A percentile compares a stretch with the other conserved stretches of the same genome.
Conservation (phyloP, 2,888 invertebrate genomes). For the Hemaris fuciformis region DNA sequence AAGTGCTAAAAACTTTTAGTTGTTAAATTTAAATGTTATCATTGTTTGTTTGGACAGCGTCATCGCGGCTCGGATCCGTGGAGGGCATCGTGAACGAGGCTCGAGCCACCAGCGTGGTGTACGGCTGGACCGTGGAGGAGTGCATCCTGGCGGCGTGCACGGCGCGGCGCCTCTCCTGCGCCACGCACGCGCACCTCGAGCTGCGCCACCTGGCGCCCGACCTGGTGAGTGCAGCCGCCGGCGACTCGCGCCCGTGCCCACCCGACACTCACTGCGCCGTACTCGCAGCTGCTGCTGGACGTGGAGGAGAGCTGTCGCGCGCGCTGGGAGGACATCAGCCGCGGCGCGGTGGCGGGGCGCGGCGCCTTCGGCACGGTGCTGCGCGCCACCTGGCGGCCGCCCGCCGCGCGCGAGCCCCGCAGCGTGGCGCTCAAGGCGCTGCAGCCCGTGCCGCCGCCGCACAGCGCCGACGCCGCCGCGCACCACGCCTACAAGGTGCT, state of each 20-base stretch:
- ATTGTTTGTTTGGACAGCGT: slow-evolving; percentile 79
- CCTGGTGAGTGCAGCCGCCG: slow-evolving; percentile 82
- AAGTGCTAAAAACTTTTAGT: no score
- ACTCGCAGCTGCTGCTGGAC: slow-evolving; percentile 89
- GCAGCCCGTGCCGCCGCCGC: slow-evolving; percentile 93
- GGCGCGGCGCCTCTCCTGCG: slow-evolving; percentile 84
- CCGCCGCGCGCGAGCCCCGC: slow-evolving; percentile 54
- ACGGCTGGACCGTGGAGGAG: slow-evolving; percentile 95
- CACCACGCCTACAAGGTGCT: slow-evolving; percentile 53
- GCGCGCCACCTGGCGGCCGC: slow-evolving; percentile 84
- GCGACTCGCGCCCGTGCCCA: neutral
- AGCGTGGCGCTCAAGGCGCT: slow-evolving; percentile 95
- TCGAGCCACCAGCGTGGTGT: slow-evolving; percentile 75
- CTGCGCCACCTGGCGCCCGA: slow-evolving; percentile 95
- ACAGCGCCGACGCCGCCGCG: slow-evolving; percentile 39
- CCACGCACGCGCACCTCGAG: slow-evolving; percentile 87
- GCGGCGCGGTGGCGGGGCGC: slow-evolving; percentile 91
- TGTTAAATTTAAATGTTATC: no score
- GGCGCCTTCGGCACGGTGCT: slow-evolving; percentile 99
- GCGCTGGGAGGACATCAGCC: slow-evolving; percentile 89
- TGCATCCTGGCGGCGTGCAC: slow-evolving; percentile 95
- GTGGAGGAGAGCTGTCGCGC: slow-evolving; percentile 91
- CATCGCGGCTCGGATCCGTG: slow-evolving; percentile 91
- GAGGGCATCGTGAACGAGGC: slow-evolving; percentile 87
- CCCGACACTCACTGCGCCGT: neutral